Base-by-base conservation (phyloP, 2,113 vertebrate species). In the Meriones unguiculatus region DNA sequence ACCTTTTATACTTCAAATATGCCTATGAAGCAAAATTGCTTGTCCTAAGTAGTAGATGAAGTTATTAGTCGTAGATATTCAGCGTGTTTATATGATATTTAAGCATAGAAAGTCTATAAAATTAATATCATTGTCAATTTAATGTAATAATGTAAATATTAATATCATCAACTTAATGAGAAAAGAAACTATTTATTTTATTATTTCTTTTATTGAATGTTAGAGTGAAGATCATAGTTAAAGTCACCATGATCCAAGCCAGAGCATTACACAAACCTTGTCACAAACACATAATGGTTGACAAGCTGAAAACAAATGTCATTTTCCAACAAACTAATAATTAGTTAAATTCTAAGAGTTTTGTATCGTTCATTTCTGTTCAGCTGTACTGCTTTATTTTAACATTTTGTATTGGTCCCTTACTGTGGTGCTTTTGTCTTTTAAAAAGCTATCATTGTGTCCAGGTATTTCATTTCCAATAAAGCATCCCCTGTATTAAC, bases 281-380 rank as follows among this genome's bases (percentile, higher is more conserved):
- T 90, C n/a, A 54, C 32, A 91, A 93, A 95, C 30, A 62, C 25
- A 52, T 35, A 38, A 13, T 69, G 7, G 62, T 57, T 41, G 46
- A 3, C 13, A 70, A 86, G 7, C 0, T 89, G 38, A 77, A 80
- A 28, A 3, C 30, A 13, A 46, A 30, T 69, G 4, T 41, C 59
- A 77, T 76, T 94, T 91, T 93, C n/a, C 41, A 92, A 20, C 6
- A 78, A 24, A 92, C 70, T 89, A 82, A 25, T 62, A 90, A 59
- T 38, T 86, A 20, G 5, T 70, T 75, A 52, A 46, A 59, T 93
- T 81, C 89, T 92, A 89, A 69, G 84, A 86, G 67, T 75, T 90
- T 87, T 20, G 84, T 94, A 78, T 84, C 24, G 81, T 69, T 94
- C 7, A 15, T 72, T 96, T 89, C 91, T 94, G 59, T 65, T 62